A percentile compares a stretch with the other conserved stretches of the same genome.
Evolutionary conservation across 2,113 vertebrate species (phyloP).

Genomic region (Hydrochoerus hydrochaeris): DNA sequence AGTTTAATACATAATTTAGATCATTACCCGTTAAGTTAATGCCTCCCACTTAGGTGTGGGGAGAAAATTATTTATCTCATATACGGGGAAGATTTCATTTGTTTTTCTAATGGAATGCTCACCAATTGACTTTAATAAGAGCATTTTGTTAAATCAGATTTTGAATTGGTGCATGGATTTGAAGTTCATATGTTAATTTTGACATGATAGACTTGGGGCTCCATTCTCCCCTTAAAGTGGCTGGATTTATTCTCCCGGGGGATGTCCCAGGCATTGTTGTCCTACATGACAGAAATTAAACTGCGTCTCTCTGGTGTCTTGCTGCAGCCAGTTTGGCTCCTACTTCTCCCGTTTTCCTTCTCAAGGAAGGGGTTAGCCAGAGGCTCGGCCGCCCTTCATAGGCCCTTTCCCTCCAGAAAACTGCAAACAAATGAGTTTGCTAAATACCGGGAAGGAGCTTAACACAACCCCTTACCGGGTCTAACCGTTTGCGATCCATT

Average conservation of each 20-base stretch:
- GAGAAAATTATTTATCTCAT: conserved; percentile 84
- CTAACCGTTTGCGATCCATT: accelerated
- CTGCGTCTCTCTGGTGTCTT: conserved; percentile 55
- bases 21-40: conserved; percentile 79
- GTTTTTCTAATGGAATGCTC: conserved; percentile 83
- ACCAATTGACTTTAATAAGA: conserved; percentile 84
- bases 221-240: conserved; percentile 57
- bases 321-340: conserved; percentile 53
- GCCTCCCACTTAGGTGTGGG: conserved; percentile 81
- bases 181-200: conserved; percentile 80
- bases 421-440: neutral
- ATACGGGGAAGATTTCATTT: conserved; percentile 82
- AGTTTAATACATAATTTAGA: conserved; percentile 88
- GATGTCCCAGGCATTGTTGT: conserved; percentile 41
- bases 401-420: conserved; percentile 11
- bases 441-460: neutral
- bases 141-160: conserved; percentile 84
- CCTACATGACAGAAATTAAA: conserved; percentile 71
- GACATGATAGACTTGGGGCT: conserved; percentile 62
- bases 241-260: conserved; percentile 72
- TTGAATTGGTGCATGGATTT: conserved; percentile 76
- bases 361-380: neutral
- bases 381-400: neutral
- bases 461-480: accelerated
- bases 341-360: neutral